A percentile compares a stretch with the other conserved stretches of the same genome.
Conservation (phyloP, 2,113 vertebrate species). For the Tragelaphus scriptus region DNA sequence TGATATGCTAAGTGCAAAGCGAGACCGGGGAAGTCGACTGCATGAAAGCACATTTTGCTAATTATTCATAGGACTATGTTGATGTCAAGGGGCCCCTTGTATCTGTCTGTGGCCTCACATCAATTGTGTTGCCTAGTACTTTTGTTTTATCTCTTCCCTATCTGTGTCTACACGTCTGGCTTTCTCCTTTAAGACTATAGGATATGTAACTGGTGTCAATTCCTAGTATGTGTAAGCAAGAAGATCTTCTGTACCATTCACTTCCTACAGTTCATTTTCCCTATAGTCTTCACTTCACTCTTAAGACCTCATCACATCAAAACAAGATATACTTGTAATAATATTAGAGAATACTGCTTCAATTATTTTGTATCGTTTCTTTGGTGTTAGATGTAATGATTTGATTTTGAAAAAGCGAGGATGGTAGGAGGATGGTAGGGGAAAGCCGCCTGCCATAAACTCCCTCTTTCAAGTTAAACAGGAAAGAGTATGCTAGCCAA, state of each 20-base stretch:
- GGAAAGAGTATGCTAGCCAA: not conserved
- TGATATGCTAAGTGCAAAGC: slow-evolving; percentile 56
- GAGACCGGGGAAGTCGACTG: slow-evolving; percentile 52
- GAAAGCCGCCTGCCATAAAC: not conserved
- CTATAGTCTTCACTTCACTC: not conserved
- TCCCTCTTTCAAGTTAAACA: not conserved
- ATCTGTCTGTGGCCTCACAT: slow-evolving; percentile 46
- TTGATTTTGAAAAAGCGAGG: not conserved
- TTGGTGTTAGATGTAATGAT: not conserved
- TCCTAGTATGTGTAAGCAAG: not conserved
- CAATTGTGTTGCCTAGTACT: not conserved
- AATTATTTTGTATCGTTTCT: not conserved
- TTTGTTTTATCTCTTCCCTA: slow-evolving; percentile 34
- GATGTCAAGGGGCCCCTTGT: slow-evolving; percentile 47
- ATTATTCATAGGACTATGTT: slow-evolving; percentile 48
- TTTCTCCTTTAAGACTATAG: not conserved
- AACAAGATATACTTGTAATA: not conserved
- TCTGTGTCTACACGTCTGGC: not conserved
- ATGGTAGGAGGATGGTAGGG: not conserved
- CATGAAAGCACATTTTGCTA: slow-evolving; percentile 39
- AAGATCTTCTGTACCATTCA: not conserved
- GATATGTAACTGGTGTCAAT: not conserved
- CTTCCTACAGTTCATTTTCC: not conserved
- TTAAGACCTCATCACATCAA: not conserved
- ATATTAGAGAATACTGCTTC: not conserved